These are phyloP conservation scores for Xestia c-nigrum DNA, from an alignment of 2,888 invertebrate genomes.

Conservation along the genomic window DNA sequence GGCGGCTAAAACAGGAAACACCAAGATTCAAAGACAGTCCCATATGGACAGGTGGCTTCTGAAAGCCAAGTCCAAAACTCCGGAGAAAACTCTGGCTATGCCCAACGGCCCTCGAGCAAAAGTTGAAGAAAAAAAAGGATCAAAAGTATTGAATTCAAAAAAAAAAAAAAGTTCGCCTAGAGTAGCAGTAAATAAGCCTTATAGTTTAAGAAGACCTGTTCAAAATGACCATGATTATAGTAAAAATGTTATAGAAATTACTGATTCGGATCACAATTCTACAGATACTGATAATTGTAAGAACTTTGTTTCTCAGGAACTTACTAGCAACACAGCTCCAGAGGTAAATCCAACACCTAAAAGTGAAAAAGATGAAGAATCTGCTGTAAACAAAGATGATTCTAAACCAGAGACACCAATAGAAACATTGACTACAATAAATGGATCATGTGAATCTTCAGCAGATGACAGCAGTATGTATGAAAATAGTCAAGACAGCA, in stretches of 20 bases:
- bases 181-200: constrained; percentile 67
- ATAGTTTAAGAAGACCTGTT: constrained; percentile 74
- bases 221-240: constrained; percentile 78
- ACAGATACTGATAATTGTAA: constrained; percentile 53
- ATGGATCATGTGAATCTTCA: constrained; percentile 40
- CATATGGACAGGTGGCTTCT: constrained; percentile 89
- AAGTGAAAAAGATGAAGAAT: constrained; percentile 17
- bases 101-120: constrained; percentile 58
- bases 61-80: constrained; percentile 89
- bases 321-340: constrained; percentile 17
- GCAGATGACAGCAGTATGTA: constrained; percentile 47
- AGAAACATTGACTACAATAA: constrained; percentile 22
- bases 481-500: constrained; percentile 34
- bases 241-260: constrained; percentile 46
- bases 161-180: constrained; percentile 69
- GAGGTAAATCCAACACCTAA: constrained; percentile 40
- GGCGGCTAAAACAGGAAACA: constrained; percentile 88
- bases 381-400: constrained; percentile 10
- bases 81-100: constrained; percentile 81
- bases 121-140: constrained; percentile 55
- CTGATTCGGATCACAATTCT: constrained; percentile 47
- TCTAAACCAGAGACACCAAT: constrained; percentile 13
- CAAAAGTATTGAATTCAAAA: constrained; percentile 62
- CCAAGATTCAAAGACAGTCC: constrained; percentile 86
- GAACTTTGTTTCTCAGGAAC: constrained; percentile 16